Evolutionary conservation across 2,888 invertebrate genomes (phyloP), one percentile per base, ranked within the genome.

Genomic region (Trissolcus brochymenae): DNA sequence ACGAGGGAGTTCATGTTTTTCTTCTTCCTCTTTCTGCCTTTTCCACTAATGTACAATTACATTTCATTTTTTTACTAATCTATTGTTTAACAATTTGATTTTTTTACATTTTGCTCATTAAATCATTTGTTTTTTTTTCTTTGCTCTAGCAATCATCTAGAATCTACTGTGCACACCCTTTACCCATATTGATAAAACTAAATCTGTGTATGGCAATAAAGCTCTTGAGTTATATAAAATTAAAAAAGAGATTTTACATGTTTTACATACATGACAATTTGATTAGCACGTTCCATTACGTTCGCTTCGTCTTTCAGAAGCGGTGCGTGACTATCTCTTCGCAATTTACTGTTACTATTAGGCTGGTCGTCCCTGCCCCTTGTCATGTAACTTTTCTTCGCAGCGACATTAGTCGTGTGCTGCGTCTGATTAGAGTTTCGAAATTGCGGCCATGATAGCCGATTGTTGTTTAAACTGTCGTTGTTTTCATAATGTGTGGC

Each of bases 241-340:
- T 70, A 61, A 54, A 35, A 21, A 14, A 16, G 14, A 67, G 53
- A 55, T 68, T 35, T 35, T 7, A 35, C 7, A 54, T 56, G 21
- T 70, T 49, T 70, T 90, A 92, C 95, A 92, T 95, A 95, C 95
- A 95, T 94, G 90, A 95, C 95, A 90, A 95, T 95, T 90, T 95
- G 95, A 92, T 94, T 94, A 90, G 95, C 95, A 90, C 94, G 93
- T 91, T 95, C 94, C 92, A 95, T 93, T 85, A 94, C 95, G 89
- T 94, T 93, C 84, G 94, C 93, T 90, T 94, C 94, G 90, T 94
- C 94, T 87, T 94, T 92, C 88, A 91, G 91, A 90, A 92, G 89
- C 81, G 87, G 87, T 81, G 85, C 86, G 79, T 87, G 88, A 82
- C 83, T 85, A 81, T 87, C 87, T 82, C 87, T 86, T 81, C 87